phyloP scores from a whole-genome alignment of 2,797 vertebrate species.

The Centroberyx gerrardi region DNA sequence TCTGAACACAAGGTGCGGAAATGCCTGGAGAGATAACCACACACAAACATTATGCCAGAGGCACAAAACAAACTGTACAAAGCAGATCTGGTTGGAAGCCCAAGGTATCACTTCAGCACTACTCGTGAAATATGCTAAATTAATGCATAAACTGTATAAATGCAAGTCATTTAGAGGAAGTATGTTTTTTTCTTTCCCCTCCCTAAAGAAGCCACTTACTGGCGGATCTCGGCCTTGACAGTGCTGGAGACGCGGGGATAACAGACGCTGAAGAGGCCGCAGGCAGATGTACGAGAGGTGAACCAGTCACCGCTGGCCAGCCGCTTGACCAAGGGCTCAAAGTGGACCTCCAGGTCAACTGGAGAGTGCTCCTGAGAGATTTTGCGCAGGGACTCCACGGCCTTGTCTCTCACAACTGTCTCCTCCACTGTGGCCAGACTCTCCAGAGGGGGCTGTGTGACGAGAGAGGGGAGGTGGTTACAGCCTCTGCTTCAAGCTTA shows the following conservation, averaged over 20 bases:
- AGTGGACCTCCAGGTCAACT: conserved; percentile 91
- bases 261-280: conserved; percentile 91
- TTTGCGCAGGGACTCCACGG: conserved; percentile 90
- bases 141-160: neutral
- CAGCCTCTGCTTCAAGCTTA: neutral
- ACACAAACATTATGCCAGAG: conserved; percentile 10
- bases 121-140: neutral
- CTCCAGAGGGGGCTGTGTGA: conserved; percentile 88
- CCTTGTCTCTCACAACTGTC: conserved; percentile 91
- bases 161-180: neutral
- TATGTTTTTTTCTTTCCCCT: neutral
- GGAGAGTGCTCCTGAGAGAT: conserved; percentile 92
- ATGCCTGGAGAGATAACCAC: conserved; percentile 76
- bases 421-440: conserved; percentile 92
- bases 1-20: conserved; percentile 92
- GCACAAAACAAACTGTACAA: neutral
- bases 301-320: conserved; percentile 93
- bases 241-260: conserved; percentile 91
- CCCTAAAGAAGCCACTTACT: conserved; percentile 80
- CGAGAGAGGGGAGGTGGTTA: neutral
- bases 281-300: conserved; percentile 91
- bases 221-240: conserved; percentile 90
- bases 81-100: neutral
- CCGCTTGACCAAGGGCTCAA: conserved; percentile 91
- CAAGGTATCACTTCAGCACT: neutral